Evolutionary conservation across 2,113 vertebrate species (phyloP), one percentile per base, ranked within the genome.

Genomic region (Donacobius atricapilla): DNA sequence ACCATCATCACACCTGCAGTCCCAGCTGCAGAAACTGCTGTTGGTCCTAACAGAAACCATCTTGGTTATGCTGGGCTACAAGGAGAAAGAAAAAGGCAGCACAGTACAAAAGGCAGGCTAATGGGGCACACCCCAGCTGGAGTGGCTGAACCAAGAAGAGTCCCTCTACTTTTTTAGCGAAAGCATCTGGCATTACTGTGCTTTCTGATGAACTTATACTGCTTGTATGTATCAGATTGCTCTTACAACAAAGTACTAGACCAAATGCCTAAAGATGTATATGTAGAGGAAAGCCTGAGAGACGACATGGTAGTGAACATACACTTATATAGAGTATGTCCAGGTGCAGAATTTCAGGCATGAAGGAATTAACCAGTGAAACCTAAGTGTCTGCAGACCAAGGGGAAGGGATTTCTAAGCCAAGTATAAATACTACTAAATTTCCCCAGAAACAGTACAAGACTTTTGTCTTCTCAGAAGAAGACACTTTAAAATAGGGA

Each of bases 261-360:
- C 11, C 45, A 45, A 92, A 76, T 22, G 15, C 8, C 39, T 39
- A 8, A 81, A 84, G 35, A 20, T 23, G 25, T 12, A 23, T 1
- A 23, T 0, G 2, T 3, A 75, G 64, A 61, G 47, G 44, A 50
- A 56, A 23, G 7, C 25, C 33, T 72, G 53, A 64, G 63, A 28
- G 35, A 42, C 6, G 39, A 30, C 20, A 42, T 4, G 20, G 17
- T 50, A 17, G 35, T 39, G 54, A 87, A 54, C 11, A 37, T 73
- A 27, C 35, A 42, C 10, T 42, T 54, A 23, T 3, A 39, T 6
- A 21, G 24, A n/a, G 11, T 15, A 70, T 1, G 1, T 0, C 1
- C 24, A 57, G 40, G 31, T 14, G 11, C 16, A 89, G 44, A 63
- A 89, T 39, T 73, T 69, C 66, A 78, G 47, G 33, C 1, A 0